Evolutionary conservation across 2,797 vertebrate species (phyloP).

Genomic region (Orientallactaga sibirica): DNA sequence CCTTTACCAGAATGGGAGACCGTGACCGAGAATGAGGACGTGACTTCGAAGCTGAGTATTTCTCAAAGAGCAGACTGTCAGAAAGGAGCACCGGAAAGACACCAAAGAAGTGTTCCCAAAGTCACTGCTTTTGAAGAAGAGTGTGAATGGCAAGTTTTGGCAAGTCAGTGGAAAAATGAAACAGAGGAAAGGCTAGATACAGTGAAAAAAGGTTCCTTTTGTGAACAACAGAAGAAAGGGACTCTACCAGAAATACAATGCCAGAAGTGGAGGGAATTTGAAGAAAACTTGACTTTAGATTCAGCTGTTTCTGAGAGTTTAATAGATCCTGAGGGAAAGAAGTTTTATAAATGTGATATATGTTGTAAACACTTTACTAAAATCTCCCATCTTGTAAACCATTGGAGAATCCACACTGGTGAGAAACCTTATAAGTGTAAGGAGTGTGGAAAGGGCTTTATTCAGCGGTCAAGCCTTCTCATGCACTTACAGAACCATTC

Average conservation of each 20-base stretch:
- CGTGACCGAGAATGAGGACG: conserved; percentile 74
- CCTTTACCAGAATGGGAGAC: conserved; percentile 77
- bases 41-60: conserved; percentile 43
- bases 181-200: background rate
- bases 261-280: conserved; percentile 57
- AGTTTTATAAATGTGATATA: conserved; percentile 76
- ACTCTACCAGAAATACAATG: background rate
- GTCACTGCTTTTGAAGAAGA: conserved; percentile 39
- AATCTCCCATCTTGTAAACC: conserved; percentile 79
- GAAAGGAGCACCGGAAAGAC: conserved; percentile 66
- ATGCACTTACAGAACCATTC: conserved; percentile 74
- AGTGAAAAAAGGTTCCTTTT: background rate
- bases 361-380: conserved; percentile 82
- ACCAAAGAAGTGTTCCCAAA: conserved; percentile 5
- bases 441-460: conserved; percentile 78
- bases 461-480: conserved; percentile 71
- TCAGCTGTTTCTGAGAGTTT: conserved; percentile 63
- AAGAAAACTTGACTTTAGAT: conserved; percentile 24
- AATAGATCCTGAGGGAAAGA: conserved; percentile 67
- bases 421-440: conserved; percentile 80
- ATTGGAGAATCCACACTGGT: conserved; percentile 76
- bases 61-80: conserved; percentile 65
- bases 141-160: conserved; percentile 47
- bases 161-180: conserved; percentile 59
- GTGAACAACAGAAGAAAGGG: conserved; percentile 58